Base-by-base conservation (phyloP, 2,888 invertebrate genomes). In the Acleris emargana region DNA sequence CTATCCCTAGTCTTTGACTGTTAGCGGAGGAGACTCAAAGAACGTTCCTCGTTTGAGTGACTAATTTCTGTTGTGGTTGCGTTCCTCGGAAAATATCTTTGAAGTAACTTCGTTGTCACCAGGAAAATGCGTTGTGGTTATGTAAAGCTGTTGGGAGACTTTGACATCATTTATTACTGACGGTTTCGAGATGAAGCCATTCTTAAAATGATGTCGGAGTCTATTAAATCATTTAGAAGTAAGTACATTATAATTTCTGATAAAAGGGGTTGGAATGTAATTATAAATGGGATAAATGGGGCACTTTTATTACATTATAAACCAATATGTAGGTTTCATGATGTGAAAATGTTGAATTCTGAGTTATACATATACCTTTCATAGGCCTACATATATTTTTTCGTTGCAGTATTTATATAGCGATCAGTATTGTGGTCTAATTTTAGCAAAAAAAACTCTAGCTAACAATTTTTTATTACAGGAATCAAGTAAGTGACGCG, bases 401-500 rank as follows among this genome's bases (percentile, higher is more conserved):
- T 16, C 7, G 17, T n/a, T 1, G 2, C 4, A 43, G 4, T 11
- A 20, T 18, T 49, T 17, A 18, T 18, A 20, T 18, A 38, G 18
- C 5, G 16, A 53, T 53, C 11, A 57, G 45, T 6, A 4, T 58
- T 13, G 25, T n/a, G 42, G 11, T 17, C 25, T 25, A 54, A n/a
- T 4, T 22, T 17, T 45, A 32, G 9, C 32, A 18, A 18, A 18
- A 51, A 64, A 57, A 66, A 64, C 43, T 43, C 38, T 18, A 25
- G 38, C 55, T 18, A 51, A 57, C 32, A 17, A 25, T 57, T 57
- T 57, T 50, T 50, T 59, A 49, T 67, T 60, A 64, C 59, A 52
- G 58, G 60, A 64, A 64, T 59, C 43, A 59, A 67, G 64, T 64
- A 50, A 67, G 58, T 63, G 63, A 64, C 67, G 64, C 51, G 58